Evolutionary conservation across 2,113 vertebrate genomes (phyloP).

Genomic region (Capreolus pygargus): DNA sequence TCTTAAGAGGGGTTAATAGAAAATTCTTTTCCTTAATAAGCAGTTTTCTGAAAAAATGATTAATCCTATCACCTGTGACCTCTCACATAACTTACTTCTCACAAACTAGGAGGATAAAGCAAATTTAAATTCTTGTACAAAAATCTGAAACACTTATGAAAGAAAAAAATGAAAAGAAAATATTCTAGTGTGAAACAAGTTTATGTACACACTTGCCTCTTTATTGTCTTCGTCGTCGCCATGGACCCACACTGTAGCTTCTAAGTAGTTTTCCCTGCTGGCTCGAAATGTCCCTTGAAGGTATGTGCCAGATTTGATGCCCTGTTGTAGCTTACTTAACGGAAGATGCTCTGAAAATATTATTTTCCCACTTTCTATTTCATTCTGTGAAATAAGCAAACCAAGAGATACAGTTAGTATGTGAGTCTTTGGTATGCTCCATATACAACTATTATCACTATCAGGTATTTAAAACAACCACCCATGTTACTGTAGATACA

Average conservation of each 20-base stretch:
- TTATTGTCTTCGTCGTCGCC: slow-evolving; percentile 88
- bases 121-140: slow-evolving; percentile 29
- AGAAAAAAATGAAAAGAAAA: neutral
- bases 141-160: neutral
- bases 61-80: neutral
- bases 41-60: neutral
- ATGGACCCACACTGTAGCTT: slow-evolving; percentile 95
- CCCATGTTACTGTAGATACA: neutral
- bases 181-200: neutral
- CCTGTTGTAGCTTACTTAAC: slow-evolving; percentile 93
- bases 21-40: neutral
- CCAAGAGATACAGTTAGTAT: neutral
- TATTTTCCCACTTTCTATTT: slow-evolving; percentile 89
- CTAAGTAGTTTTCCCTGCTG: slow-evolving; percentile 96
- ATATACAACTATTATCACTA: neutral
- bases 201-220: slow-evolving; percentile 84
- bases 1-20: neutral
- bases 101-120: neutral
- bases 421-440: neutral
- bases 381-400: slow-evolving; percentile 83
- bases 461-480: neutral
- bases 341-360: slow-evolving; percentile 95
- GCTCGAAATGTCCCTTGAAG: slow-evolving; percentile 95
- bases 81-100: neutral
- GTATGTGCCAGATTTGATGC: slow-evolving; percentile 92